phyloP scores from a whole-genome alignment of 2,888 invertebrate species.

The Anthophora plumipes region DNA sequence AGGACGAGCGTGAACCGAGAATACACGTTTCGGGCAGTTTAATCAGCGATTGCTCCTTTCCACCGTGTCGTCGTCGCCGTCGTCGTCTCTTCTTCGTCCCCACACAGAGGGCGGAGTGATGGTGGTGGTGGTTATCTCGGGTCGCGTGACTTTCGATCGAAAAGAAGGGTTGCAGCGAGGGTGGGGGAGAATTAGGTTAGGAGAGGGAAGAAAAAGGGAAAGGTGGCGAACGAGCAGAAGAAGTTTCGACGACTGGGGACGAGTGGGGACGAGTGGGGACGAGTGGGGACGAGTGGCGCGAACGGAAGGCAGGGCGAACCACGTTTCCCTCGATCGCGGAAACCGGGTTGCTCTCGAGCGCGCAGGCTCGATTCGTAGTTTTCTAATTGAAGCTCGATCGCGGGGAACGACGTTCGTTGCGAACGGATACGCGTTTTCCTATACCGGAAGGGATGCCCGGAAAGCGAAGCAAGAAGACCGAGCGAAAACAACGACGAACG shows the following conservation, averaged over 20 bases:
- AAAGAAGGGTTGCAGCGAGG: neutral
- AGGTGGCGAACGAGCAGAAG: neutral
- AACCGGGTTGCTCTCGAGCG: neutral
- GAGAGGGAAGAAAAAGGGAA: neutral
- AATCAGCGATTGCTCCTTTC: neutral
- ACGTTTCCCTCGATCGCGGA: neutral
- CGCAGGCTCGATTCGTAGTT: neutral
- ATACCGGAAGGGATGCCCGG: constrained; percentile 25
- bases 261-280: too few relatives aligned
- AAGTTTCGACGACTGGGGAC: neutral
- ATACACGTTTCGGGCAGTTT: constrained; percentile 13
- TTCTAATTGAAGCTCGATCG: constrained; percentile 44
- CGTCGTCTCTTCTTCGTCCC: too few relatives aligned
- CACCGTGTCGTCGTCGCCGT: neutral
- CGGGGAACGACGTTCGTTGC: constrained; percentile 38
- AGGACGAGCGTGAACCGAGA: neutral
- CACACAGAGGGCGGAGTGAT: too few relatives aligned
- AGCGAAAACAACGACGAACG: constrained; percentile 39
- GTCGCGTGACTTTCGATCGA: neutral
- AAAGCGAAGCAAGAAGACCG: constrained; percentile 40
- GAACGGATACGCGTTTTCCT: constrained; percentile 37
- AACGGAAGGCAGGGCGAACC: neutral
- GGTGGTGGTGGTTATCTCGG: too few relatives aligned
- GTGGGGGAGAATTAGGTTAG: neutral
- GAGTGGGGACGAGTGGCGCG: neutral